Conservation (phyloP, 1,140 invertebrate genomes). For the Metopolophium dirhodum region DNA sequence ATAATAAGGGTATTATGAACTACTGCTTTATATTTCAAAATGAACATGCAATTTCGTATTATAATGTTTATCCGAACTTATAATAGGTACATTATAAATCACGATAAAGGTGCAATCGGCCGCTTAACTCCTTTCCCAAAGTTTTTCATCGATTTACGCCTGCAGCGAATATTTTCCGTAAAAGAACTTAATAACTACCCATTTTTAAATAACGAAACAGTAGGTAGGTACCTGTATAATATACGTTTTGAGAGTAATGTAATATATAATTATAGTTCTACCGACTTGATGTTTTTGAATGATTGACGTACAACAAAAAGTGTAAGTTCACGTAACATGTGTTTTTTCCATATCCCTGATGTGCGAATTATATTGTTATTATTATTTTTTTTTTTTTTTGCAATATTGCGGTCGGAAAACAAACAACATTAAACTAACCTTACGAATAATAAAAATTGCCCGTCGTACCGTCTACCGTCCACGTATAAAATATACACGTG, state of each 20-base stretch:
- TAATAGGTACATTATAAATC: not conserved
- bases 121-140: not conserved
- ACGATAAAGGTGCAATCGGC: not conserved
- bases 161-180: not conserved
- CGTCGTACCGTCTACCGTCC: not conserved
- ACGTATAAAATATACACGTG: not conserved
- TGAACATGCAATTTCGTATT: not conserved
- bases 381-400: not conserved
- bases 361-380: not conserved
- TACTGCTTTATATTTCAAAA: not conserved
- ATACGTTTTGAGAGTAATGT: not conserved
- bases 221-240: not conserved
- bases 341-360: not conserved
- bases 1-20: not conserved
- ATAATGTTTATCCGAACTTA: not conserved
- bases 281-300: not conserved
- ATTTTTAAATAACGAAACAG: not conserved
- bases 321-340: not conserved
- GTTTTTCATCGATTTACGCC: not conserved
- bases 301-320: not conserved
- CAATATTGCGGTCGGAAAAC: not conserved
- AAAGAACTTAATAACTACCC: not conserved
- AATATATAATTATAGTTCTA: not conserved
- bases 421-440: not conserved
- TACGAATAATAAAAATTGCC: not conserved